Percentiles rank a stretch among this genome's conserved stretches.
These are phyloP conservation scores for Darevskia mixta DNA, from an alignment of 2,797 vertebrate species.

Conservation along the genomic window DNA sequence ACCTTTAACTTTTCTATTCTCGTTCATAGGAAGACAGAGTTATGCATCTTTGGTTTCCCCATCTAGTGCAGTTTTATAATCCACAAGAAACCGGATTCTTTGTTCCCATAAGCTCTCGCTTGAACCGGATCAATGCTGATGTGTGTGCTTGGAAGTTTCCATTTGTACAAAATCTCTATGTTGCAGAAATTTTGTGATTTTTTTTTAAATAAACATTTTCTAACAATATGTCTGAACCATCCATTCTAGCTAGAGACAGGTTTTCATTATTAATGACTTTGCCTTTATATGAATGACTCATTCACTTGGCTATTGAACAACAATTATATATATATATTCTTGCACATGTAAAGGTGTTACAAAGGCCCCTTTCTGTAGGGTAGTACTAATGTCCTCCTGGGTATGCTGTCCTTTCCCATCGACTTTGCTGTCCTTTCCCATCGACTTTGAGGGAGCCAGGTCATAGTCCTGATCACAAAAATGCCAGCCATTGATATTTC, in stretches of 20 bases:
- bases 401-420: background rate
- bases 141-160: conserved; percentile 42
- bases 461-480: background rate
- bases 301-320: background rate
- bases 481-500: background rate
- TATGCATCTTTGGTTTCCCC: conserved; percentile 62
- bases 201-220: conserved; percentile 1
- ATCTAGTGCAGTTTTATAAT: conserved; percentile 65
- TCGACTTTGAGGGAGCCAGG: background rate
- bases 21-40: conserved; percentile 61
- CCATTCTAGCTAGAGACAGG: background rate
- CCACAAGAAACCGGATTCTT: conserved; percentile 48
- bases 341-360: background rate
- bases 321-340: background rate
- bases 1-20: conserved; percentile 59
- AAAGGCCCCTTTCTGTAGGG: background rate
- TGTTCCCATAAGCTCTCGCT: conserved; percentile 39
- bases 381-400: background rate
- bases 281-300: background rate
- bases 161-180: conserved; percentile 51
- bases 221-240: background rate
- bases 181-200: conserved; percentile 48
- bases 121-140: conserved; percentile 64
- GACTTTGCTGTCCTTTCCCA: background rate
- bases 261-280: background rate